phyloP scores from a whole-genome alignment of 2,113 vertebrate genomes.

The Herpetotheres cachinnans region DNA sequence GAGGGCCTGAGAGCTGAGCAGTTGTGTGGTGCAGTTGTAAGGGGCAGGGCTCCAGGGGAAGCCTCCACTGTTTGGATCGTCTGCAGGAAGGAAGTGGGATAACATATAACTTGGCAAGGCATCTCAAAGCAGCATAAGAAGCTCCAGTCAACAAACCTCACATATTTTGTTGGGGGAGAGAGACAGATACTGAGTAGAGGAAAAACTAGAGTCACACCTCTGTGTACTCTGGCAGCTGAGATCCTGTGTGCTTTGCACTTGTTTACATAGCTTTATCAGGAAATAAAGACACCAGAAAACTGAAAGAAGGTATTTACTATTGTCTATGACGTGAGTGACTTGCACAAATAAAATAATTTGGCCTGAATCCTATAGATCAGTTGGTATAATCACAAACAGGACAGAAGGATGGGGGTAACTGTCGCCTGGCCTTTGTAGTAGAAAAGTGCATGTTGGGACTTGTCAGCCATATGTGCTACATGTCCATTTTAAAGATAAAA shows the following conservation, averaged over 20 bases:
- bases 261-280: conserved; percentile 4
- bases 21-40: background rate
- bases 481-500: background rate
- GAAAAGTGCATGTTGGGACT: background rate
- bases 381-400: background rate
- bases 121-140: background rate
- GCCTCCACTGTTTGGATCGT: background rate
- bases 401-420: background rate
- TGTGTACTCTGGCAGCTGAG: conserved; percentile 1
- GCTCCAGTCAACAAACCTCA: background rate
- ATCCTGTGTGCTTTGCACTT: background rate
- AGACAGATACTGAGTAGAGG: background rate
- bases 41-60: background rate
- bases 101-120: background rate
- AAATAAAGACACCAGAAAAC: background rate
- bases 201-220: conserved; percentile 17
- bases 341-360: background rate
- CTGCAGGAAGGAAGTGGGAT: conserved; percentile 24
- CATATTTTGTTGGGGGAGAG: background rate
- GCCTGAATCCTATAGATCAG: background rate
- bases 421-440: background rate
- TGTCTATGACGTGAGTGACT: background rate
- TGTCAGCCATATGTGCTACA: background rate
- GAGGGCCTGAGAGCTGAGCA: background rate
- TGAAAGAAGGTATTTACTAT: background rate